Conservation (phyloP, 2,113 vertebrate genomes). For the Scartelaos histophorus region DNA sequence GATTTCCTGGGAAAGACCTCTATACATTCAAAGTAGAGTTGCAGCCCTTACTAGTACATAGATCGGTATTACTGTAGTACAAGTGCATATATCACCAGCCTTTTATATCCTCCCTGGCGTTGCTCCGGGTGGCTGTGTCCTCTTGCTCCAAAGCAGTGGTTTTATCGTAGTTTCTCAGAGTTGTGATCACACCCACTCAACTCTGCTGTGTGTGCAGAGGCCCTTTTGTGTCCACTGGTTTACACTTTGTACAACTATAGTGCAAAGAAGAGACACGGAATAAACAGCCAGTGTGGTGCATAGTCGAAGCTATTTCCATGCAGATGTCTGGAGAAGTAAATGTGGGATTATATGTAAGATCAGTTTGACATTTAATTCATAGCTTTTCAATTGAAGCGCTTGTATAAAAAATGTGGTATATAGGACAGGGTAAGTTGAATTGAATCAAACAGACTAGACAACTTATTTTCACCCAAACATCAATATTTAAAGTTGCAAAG, state of each 20-base stretch:
- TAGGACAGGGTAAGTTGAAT: background rate
- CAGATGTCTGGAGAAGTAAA: slow-evolving; percentile 1
- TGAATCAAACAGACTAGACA: no score
- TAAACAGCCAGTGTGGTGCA: background rate
- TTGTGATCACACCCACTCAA: slow-evolving; percentile 1
- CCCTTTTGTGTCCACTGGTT: slow-evolving; percentile 6
- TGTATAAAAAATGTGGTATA: slow-evolving; percentile 24
- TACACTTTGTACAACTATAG: background rate
- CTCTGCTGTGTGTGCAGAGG: slow-evolving; percentile 4
- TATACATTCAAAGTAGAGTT: background rate
- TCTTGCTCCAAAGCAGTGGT: background rate
- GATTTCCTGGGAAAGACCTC: background rate
- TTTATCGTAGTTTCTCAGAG: slow-evolving; percentile 1
- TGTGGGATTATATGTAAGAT: slow-evolving; percentile 27
- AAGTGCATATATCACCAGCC: background rate
- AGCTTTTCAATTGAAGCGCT: slow-evolving; percentile 17
- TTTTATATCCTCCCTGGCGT: background rate
- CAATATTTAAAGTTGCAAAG: background rate
- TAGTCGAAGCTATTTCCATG: slow-evolving; percentile 1
- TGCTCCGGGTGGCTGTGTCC: background rate
- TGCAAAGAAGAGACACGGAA: background rate
- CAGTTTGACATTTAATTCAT: slow-evolving; percentile 34
- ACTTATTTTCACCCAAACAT: no score
- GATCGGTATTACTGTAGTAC: background rate
- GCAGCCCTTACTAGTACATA: background rate